These are phyloP conservation scores for Ardeotis arabs DNA, from an alignment of 2,113 vertebrate genomes.

Conservation along the genomic window DNA sequence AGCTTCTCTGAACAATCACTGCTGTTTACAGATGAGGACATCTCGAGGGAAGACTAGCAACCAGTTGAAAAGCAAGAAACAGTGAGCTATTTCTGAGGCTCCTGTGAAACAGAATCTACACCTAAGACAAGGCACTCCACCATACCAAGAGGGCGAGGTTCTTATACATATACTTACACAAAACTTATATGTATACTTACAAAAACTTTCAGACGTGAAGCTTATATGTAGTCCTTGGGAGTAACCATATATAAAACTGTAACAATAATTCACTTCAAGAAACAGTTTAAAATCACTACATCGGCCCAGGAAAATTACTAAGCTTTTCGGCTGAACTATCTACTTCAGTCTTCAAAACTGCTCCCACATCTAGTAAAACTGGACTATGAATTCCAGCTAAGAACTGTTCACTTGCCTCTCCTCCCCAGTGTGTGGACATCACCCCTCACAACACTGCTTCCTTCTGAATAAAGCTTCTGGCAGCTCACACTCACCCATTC, in stretches of 20 bases:
- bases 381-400: not conserved
- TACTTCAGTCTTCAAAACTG: not conserved
- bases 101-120: not conserved
- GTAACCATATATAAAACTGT: not conserved
- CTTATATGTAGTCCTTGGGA: not conserved
- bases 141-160: not conserved
- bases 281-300: not conserved
- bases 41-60: not conserved
- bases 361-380: not conserved
- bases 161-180: not conserved
- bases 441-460: not conserved
- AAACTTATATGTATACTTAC: not conserved
- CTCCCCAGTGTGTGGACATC: not conserved
- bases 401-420: not conserved
- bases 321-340: not conserved
- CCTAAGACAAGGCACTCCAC: not conserved
- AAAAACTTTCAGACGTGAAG: not conserved
- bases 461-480: not conserved
- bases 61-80: not conserved
- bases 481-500: not conserved
- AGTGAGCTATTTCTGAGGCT: not conserved
- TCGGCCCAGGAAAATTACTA: not conserved
- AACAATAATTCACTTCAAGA: not conserved
- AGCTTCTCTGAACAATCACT: not conserved
- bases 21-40: not conserved